Base-by-base conservation (phyloP, 2,797 vertebrate genomes). In the Zonotrichia albicollis region DNA sequence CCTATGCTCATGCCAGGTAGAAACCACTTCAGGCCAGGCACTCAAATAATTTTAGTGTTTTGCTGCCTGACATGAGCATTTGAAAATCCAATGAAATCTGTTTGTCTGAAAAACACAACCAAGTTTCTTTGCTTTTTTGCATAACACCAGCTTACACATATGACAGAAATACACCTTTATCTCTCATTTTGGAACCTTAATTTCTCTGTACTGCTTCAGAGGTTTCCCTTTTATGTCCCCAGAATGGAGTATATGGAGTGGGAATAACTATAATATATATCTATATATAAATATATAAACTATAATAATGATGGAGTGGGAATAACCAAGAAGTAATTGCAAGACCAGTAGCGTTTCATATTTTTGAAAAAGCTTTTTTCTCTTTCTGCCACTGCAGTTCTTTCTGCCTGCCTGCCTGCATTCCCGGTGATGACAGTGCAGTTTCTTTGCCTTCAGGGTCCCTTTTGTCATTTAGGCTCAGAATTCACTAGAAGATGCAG, bases 381-480 rank as follows among this genome's bases (percentile, higher is more conserved):
- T 23, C 20, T 71, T 84, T 67, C 46, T 4, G 3, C n/a, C 46
- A 9, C n/a, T 91, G 72, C 84, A 95, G 68, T 27, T 53, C 42
- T 89, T 87, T 67, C 51, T 66, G 42, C 36, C 45, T 84, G 82
- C 32, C 10, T 90, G 40, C 25, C n/a, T 80, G 16, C 22, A 45
- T 76, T 65, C 21, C 32, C 19, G 40, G 12, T 43, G 81, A 93
- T 90, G 87, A 93, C 58, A 72, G 61, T 53, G 82, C 42, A 89
- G 34, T 84, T 88, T 73, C 57, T 55, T 81, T 67, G 62, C 87
- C 90, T 84, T 73, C 26, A 36, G 74, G 73, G 51, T 71, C 53
- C 43, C 34, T 95, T 94, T 94, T 90, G 25, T 91, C 82, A 86
- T 90, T 72, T 94, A 78, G 36, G 45, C 58, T 92, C 73, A 91